phyloP scores from a whole-genome alignment of 2,888 invertebrate genomes.

The Morinoia aosen region DNA sequence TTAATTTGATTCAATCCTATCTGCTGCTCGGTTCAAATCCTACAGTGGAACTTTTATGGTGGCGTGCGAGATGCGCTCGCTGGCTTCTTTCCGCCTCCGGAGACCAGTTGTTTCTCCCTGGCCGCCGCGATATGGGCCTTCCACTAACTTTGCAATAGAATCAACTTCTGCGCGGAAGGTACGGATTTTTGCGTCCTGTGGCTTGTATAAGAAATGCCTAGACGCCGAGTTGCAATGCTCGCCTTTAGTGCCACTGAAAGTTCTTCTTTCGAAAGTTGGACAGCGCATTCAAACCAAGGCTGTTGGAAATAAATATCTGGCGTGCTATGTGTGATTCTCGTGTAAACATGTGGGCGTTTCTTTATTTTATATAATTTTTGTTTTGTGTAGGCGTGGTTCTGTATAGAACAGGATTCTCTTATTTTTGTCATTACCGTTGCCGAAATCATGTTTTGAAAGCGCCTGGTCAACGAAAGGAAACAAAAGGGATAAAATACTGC shows the following conservation, averaged over 20 bases:
- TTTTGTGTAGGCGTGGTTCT: neutral
- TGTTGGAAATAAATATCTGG: neutral
- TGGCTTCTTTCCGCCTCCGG: neutral
- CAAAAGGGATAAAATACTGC: too few species aligned
- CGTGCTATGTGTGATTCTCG: neutral
- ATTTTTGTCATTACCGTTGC: neutral
- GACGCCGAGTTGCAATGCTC: neutral
- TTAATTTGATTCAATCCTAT: neutral
- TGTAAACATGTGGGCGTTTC: neutral
- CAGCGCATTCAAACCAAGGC: neutral
- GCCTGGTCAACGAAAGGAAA: neutral
- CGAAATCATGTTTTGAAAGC: neutral
- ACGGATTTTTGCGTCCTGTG: neutral
- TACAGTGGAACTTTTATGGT: neutral
- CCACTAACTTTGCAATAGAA: constrained; percentile 6
- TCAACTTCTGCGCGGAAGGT: constrained; percentile 12
- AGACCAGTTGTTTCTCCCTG: constrained; percentile 6
- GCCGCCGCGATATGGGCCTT: neutral
- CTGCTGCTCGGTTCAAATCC: neutral
- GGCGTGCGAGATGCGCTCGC: neutral
- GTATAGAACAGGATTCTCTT: neutral
- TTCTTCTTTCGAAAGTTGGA: neutral
- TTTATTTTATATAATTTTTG: neutral
- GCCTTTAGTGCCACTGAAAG: neutral
- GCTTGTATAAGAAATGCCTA: neutral